Evolutionary conservation across 1,140 invertebrate species (phyloP), one percentile per base, ranked within the genome.

Genomic region (Branchinecta lindahli): DNA sequence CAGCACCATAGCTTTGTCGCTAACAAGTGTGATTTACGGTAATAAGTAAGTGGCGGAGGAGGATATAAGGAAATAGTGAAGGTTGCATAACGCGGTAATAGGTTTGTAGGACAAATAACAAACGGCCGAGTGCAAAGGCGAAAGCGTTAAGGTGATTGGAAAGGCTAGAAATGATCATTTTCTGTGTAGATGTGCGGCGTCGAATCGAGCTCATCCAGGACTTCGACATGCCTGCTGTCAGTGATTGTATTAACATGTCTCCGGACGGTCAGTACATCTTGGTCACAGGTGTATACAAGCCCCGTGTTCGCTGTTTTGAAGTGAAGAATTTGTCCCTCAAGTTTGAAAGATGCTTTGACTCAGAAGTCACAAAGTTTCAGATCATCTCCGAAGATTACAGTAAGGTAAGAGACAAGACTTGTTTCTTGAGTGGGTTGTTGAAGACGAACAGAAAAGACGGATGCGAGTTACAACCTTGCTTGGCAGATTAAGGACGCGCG

Each of bases 281-380:
- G 74, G 90, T 89, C 33, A 90, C 94, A 46, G 95, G 96, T 46
- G 91, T 93, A 71, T 99, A 99, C 77, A 99, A 99, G 78, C 97
- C 97, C 18, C 83, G 92, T 76, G 80, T 99, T 0, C 89, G 93
- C 79, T 98, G 96, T 81, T 99, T 87, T 80, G 96, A 99, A 83
- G 89, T 98, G 0, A 87, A 90, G 74, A 92, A 99, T 80, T 81
- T 99, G 72, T 95, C 95, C 3, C 83, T 99, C 75, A 99, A 99
- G 82, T 99, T 99, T 84, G 96, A 99, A 80, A 84, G 96, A 75
- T 97, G 96, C 78, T 88, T 99, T 75, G 97, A 99, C 82, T 89
- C 93, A 4, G 95, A 99, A 84, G 91, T 92, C 46, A 84, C 93
- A 21, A 86, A 87, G 66, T 93, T 94, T 83, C 86, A 92, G 80